Conservation (phyloP, 2,797 vertebrate genomes). For the Antrozous pallidus region DNA sequence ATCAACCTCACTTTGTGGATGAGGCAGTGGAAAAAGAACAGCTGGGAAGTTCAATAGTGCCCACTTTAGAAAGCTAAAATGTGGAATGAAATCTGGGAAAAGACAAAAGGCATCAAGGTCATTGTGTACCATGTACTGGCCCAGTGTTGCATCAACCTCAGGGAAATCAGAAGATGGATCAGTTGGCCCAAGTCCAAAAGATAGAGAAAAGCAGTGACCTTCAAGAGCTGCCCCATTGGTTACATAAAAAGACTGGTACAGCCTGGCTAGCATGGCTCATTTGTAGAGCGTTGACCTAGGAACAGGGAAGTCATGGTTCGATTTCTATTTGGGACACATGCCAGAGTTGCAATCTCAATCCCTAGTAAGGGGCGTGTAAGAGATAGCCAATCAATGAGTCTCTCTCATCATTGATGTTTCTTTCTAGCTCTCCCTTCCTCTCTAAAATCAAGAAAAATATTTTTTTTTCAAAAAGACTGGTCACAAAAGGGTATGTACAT, state of each 20-base stretch:
- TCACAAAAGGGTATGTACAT: too few relatives aligned
- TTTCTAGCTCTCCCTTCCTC: too few relatives aligned
- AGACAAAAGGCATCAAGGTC: background rate
- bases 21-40: background rate
- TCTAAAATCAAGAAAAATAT: too few relatives aligned
- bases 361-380: too few relatives aligned
- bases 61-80: background rate
- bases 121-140: too few relatives aligned
- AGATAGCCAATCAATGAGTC: too few relatives aligned
- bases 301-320: background rate
- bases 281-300: too few relatives aligned
- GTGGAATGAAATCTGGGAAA: background rate
- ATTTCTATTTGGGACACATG: too few relatives aligned
- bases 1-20: background rate
- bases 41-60: background rate
- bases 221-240: background rate
- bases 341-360: too few relatives aligned
- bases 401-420: too few relatives aligned
- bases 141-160: background rate
- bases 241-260: background rate
- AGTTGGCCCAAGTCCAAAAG: background rate
- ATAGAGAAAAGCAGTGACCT: background rate
- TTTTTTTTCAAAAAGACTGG: too few relatives aligned
- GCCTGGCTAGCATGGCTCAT: too few relatives aligned
- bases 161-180: background rate